phyloP scores from a whole-genome alignment of 2,797 vertebrate species.

The Hypotaenidia okinawae region DNA sequence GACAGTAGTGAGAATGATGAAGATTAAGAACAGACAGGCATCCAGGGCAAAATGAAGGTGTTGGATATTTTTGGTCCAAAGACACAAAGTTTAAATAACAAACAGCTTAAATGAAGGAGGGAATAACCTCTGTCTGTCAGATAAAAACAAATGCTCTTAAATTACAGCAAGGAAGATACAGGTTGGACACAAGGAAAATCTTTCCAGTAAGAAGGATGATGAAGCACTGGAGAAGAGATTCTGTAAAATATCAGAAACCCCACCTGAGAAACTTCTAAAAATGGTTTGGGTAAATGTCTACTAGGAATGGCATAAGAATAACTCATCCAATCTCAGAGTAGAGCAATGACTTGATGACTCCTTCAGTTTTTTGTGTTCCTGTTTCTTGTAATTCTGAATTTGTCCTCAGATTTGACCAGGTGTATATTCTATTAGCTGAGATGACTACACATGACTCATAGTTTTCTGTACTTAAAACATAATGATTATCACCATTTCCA shows the following conservation, averaged over 20 bases:
- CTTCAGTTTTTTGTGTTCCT: background rate
- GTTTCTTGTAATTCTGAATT: background rate
- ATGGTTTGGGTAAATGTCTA: background rate
- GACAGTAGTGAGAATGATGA: background rate
- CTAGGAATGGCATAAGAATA: background rate
- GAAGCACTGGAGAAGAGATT: background rate
- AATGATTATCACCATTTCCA: background rate
- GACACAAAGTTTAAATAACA: background rate
- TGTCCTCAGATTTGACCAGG: background rate
- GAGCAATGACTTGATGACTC: background rate
- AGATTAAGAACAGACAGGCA: background rate
- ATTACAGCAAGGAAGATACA: background rate
- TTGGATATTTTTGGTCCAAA: background rate
- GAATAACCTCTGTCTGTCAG: background rate
- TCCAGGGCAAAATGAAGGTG: background rate
- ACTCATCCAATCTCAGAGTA: background rate
- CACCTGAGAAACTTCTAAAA: background rate
- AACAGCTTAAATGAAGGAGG: background rate
- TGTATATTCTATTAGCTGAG: background rate
- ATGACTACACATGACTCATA: background rate
- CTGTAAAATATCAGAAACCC: background rate
- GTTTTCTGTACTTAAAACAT: background rate
- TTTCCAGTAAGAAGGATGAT: background rate
- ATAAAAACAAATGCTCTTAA: background rate
- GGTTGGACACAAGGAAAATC: background rate